Evolutionary conservation across 37 sponge, comb jelly and placozoan genomes (phyloP).

Genomic region (Dysidea cf. avara): DNA sequence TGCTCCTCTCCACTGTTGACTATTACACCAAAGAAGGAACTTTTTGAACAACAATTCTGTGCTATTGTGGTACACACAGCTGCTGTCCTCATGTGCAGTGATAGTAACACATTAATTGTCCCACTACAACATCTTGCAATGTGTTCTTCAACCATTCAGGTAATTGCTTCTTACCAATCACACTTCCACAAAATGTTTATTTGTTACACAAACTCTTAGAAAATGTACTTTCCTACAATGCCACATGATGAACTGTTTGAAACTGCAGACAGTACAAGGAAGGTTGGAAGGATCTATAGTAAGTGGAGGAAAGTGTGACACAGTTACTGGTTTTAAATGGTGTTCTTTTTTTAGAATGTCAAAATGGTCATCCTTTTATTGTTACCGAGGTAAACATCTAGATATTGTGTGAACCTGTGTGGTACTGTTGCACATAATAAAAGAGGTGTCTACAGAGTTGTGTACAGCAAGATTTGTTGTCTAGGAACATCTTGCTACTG

Average conservation of each 20-base stretch:
- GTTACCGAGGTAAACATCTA: constrained; percentile 45
- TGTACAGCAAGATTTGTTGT: no score
- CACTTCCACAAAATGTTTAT: no score
- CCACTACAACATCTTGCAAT: no score
- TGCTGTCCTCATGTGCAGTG: constrained; percentile 18
- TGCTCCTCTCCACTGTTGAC: constrained; percentile 27
- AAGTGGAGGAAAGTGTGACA: no score
- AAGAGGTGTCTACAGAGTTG: no score
- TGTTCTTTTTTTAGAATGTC: constrained; percentile 41
- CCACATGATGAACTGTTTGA: constrained; percentile 23
- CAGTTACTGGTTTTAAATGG: background rate
- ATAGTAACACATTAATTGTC: background rate
- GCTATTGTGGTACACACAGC: constrained; percentile 9
- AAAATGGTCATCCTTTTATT: constrained; percentile 72
- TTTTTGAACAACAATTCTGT: constrained; percentile 6
- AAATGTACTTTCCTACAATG: constrained; percentile 69
- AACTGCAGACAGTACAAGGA: background rate
- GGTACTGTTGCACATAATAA: no score
- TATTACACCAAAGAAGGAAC: constrained; percentile 18
- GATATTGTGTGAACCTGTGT: no score
- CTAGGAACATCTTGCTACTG: no score
- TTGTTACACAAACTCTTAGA: constrained; percentile 9
- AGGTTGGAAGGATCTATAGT: background rate
- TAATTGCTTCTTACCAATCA: no score
- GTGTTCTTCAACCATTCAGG: no score